These are phyloP conservation scores for Choloepus hoffmanni DNA, from an alignment of 2,113 vertebrate genomes.

Conservation along the genomic window DNA sequence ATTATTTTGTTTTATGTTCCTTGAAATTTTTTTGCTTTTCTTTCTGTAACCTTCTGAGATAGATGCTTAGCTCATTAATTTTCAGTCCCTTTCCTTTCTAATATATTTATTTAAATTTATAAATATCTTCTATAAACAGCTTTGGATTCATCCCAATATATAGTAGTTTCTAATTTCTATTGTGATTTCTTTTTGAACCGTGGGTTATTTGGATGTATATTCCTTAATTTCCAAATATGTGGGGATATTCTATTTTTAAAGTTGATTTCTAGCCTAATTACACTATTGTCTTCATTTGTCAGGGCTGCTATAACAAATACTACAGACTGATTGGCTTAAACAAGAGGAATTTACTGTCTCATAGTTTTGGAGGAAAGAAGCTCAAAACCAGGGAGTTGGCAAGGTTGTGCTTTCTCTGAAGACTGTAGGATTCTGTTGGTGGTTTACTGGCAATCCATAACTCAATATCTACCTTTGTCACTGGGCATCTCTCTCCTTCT, in stretches of 20 bases:
- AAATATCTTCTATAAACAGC: background rate
- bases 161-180: background rate
- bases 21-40: background rate
- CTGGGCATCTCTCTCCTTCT: too few relatives aligned
- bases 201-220: background rate
- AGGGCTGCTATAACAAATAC: too few relatives aligned
- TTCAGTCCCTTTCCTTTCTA: background rate
- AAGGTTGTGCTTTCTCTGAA: too few relatives aligned
- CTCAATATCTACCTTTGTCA: too few relatives aligned
- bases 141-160: background rate
- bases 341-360: too few relatives aligned
- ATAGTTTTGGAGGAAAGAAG: too few relatives aligned
- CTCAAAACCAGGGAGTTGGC: too few relatives aligned
- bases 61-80: background rate
- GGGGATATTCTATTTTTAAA: background rate
- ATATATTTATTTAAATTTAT: constrained; percentile 22
- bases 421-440: too few relatives aligned
- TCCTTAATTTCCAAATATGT: background rate
- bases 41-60: constrained; percentile 5
- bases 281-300: too few relatives aligned
- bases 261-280: background rate
- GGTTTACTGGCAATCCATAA: too few relatives aligned
- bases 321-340: too few relatives aligned
- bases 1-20: background rate
- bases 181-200: background rate